Evolutionary conservation across 2,113 vertebrate genomes (phyloP), one percentile per base, ranked within the genome.

Genomic region (Coracopsis vasa): DNA sequence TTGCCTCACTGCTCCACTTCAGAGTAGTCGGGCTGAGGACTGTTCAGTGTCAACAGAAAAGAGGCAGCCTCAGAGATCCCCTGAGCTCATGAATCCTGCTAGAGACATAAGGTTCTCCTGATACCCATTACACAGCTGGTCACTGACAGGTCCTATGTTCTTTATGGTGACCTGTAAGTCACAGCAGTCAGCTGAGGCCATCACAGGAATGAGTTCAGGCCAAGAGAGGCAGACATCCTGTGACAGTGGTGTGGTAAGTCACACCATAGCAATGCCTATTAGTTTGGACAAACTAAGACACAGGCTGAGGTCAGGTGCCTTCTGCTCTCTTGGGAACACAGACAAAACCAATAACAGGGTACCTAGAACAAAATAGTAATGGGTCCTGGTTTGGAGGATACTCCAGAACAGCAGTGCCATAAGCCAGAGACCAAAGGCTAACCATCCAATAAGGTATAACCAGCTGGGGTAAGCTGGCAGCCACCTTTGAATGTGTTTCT

Each of bases 51-150:
- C 39, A 56, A 44, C 3, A 6, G 66, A 60, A 61, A 17, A 31
- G 47, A 83, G 58, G 72, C 41, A 62, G 51, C 18, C 37, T 47
- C 58, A 25, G 77, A 83, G 39, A 35, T 13, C 47, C n/a, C 45
- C 62, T 4, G 61, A 64, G 86, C 42, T 85, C 61, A 67, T 10
- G 42, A 53, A 15, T 7, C 25, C 75, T 39, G 35, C 51, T 58
- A 80, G 37, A 27, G 51, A 44, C 31, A 33, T 4, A 15, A 81
- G 9, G 67, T 8, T 80, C 64, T 78, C 50, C 35, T 11, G 3
- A 11, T 7, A 29, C 12, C 13, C 48, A 3, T 10, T 0, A 0
- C 39, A 5, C 29, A 54, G 48, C 17, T 24, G n/a, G 13, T 74
- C 39, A 1, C 31, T 10, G 21, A 28, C 28, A 33, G 35, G 31